Evolutionary conservation across 2,888 invertebrate species (phyloP), one percentile per base, ranked within the genome.

Genomic region (Phaonia tiefii): DNA sequence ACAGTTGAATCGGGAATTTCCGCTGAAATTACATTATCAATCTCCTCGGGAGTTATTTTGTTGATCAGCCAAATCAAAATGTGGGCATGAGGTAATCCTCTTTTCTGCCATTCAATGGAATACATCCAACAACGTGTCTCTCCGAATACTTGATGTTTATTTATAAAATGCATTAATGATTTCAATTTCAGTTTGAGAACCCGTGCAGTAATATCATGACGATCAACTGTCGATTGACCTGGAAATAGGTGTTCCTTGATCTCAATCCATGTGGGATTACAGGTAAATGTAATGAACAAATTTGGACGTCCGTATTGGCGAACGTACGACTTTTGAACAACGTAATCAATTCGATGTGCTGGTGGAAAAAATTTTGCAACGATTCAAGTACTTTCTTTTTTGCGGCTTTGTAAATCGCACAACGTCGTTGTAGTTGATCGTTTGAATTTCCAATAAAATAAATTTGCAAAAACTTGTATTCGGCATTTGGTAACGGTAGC

Each of bases 151-250:
- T 7, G 1, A 20, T 8, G 44, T 20, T 56, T 56, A 1, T 22
- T 13, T 1, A 56, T 15, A 26, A 80, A 25, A 70, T 82, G 1
- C 71, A 78, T 83, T 70, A 56, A 26, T 1, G 11, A 11, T 13
- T 56, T 56, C 25, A 56, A 13, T 26, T 79, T 79, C 54, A 58
- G 56, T 22, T 78, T 71, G 37, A 84, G 84, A 7, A 84, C 83
- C 17, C 85, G 49, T 42, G 78, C 78, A n/a, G 54, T 67, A 1
- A 83, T 76, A 22, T 79, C 79, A 65, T 76, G 76, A 46, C 90
- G 83, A 85, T 90, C 85, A 49, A 80, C 76, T 5, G 86, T 77
- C 75, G 80, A 79, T 84, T 89, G 85, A 22, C 83, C 83, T 44
- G 80, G 31, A 2, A 84, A 63, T 65, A 84, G 71, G 7, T 42